phyloP scores from a whole-genome alignment of 2,888 invertebrate species.

The Agrotis clavis region DNA sequence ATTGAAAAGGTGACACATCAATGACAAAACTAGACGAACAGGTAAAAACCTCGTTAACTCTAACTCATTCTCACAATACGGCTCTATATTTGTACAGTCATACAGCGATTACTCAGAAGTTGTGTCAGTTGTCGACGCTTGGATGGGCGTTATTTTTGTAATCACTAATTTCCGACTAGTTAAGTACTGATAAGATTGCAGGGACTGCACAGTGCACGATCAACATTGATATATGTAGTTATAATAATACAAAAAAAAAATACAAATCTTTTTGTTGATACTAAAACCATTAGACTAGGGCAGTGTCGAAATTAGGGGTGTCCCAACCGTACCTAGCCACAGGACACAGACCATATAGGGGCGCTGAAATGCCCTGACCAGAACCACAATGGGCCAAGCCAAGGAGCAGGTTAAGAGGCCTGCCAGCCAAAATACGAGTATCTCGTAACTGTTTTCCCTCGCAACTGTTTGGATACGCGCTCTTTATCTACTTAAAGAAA shows the following conservation, averaged over 20 bases:
- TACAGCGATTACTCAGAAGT: slow-evolving; percentile 31
- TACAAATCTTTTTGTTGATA: no score
- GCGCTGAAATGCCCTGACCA: no score
- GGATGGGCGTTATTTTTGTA: slow-evolving; percentile 18
- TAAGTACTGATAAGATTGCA: slow-evolving; percentile 48
- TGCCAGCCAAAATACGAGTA: no score
- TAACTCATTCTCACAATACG: not conserved
- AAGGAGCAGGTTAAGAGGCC: no score
- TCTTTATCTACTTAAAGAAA: not conserved
- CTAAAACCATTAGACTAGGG: no score
- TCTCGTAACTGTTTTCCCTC: no score
- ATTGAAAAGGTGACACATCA: slow-evolving; percentile 2
- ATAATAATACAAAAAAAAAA: no score
- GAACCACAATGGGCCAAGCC: no score
- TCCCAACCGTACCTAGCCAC: no score
- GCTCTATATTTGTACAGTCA: slow-evolving; percentile 4
- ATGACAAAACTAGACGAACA: not conserved
- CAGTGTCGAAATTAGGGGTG: not conserved
- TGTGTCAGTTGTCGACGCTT: slow-evolving; percentile 9
- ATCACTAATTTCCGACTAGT: slow-evolving; percentile 39
- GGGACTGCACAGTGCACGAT: slow-evolving; percentile 14
- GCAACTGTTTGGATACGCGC: not conserved
- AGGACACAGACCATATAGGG: no score
- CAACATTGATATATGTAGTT: no score
- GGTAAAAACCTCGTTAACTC: not conserved